Evolutionary conservation across 2,797 vertebrate species (phyloP).

Genomic region (Alectoris magna): DNA sequence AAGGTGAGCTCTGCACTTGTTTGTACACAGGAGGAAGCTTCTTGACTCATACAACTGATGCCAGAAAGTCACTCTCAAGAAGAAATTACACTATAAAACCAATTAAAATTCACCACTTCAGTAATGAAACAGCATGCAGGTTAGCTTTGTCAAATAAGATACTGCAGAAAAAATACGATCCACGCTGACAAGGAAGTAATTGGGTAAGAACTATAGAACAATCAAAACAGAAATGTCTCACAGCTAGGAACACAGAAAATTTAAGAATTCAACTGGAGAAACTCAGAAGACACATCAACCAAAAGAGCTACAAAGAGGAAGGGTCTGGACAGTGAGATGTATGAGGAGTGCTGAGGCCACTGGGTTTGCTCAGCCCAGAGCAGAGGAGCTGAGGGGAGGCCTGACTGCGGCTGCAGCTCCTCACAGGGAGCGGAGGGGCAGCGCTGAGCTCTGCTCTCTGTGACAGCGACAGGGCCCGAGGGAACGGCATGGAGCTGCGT

Average conservation of each 20-base stretch:
- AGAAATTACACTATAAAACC: not conserved
- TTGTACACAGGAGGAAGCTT: not conserved
- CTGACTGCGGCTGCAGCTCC: too few relatives aligned
- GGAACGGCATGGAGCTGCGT: too few relatives aligned
- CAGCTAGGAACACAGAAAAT: not conserved
- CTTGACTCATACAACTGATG: not conserved
- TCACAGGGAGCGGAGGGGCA: too few relatives aligned
- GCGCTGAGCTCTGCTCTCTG: too few relatives aligned
- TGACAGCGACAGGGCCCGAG: too few relatives aligned
- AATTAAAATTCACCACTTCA: constrained; percentile 6
- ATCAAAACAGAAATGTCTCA: not conserved
- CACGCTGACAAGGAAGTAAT: not conserved
- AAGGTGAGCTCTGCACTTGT: not conserved
- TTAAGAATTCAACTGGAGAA: not conserved
- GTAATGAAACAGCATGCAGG: not conserved
- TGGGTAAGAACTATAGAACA: not conserved
- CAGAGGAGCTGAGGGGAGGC: too few relatives aligned
- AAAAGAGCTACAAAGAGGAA: too few relatives aligned
- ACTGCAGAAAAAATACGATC: not conserved
- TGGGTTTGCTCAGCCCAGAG: too few relatives aligned
- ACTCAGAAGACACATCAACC: not conserved
- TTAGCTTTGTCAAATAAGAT: not conserved
- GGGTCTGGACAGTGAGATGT: too few relatives aligned
- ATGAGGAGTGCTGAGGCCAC: too few relatives aligned
- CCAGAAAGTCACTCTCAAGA: not conserved